Evolutionary conservation across 2,797 vertebrate species (phyloP), one percentile per base, ranked within the genome.

Genomic region (Sarcophilus harrisii): DNA sequence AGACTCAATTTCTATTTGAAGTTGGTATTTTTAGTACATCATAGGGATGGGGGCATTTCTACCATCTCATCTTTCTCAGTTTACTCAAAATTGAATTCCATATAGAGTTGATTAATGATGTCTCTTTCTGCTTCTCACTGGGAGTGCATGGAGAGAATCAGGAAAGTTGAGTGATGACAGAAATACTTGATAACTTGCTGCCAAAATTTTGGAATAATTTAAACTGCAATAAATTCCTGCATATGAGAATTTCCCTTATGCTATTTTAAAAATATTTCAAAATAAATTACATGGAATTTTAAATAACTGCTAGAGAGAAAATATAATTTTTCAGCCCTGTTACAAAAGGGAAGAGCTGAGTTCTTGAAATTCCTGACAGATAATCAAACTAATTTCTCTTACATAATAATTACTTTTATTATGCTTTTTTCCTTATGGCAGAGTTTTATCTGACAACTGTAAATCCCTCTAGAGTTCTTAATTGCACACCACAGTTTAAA

Each of bases 251-350:
- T 91, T 97, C 4, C 32, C 32, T 28, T 95, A 30, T 62, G 29
- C 93, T 90, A 58, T 90, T 87, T 91, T 95, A 95, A 24, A 94
- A 95, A 89, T 38, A 38, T 81, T 38, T 96, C 32, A 94, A 87
- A 90, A 93, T 91, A 94, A 95, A 94, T 97, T 29, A 16, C 30
- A 94, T 11, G 30, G 27, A 49, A 66, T 59, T 93, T 92, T 94
- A 90, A 95, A 92, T 87, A n/a, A 6, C 91, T 73, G 0, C 27
- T n/a, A 29, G 55, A 92, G 32, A 90, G 32, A 66, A 93, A 58
- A 90, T 21, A 92, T 18, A 90, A 62, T 87, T 91, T 90, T 59
- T 95, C 13, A 52, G 18, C 16, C 92, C 38, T 4, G 32, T 91
- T 49, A 90, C 6, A 58, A 94, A 95, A 94, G 45, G 14, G 60